A percentile compares a stretch with the other conserved stretches of the same genome.
These are phyloP conservation scores for Syngnathus acus DNA, from an alignment of 2,797 vertebrate genomes.

Conservation along the genomic window DNA sequence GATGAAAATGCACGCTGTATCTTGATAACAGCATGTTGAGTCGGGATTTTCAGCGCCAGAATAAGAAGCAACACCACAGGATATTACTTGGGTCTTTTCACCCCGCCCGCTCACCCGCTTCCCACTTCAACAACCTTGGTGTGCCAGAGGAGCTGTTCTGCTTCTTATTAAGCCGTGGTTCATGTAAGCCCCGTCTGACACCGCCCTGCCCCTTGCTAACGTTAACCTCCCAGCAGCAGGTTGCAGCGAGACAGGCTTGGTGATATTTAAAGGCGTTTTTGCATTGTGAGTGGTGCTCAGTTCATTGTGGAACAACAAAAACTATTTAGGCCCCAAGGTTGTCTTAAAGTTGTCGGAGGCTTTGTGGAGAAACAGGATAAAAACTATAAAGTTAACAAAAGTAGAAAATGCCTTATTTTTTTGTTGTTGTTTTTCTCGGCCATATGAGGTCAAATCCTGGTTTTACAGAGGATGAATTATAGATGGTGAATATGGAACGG, in stretches of 20 bases:
- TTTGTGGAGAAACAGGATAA: conserved; percentile 6
- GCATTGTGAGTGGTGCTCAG: conserved; percentile 19
- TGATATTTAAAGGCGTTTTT: conserved; percentile 38
- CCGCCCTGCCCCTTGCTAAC: conserved; percentile 45
- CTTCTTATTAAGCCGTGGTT: conserved; percentile 57
- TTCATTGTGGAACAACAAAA: conserved; percentile 27
- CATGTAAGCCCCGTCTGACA: conserved; percentile 56
- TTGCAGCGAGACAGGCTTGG: conserved; percentile 26
- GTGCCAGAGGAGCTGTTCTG: conserved; percentile 51
- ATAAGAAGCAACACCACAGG: conserved; percentile 58
- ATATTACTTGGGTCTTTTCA: conserved; percentile 54
- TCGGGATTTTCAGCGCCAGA: conserved; percentile 44
- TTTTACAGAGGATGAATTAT: conserved; percentile 1
- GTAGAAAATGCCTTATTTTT: not conserved
- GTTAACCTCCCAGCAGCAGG: conserved; percentile 46
- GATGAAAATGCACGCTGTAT: conserved; percentile 18
- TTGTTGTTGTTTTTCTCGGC: not conserved
- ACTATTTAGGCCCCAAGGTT: conserved; percentile 11
- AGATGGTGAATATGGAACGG: not conserved
- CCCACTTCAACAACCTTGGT: conserved; percentile 39
- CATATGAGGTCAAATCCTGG: not conserved
- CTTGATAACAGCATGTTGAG: conserved; percentile 52
- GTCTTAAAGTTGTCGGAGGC: conserved; percentile 11
- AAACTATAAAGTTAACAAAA: not conserved
- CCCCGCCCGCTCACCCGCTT: conserved; percentile 38